Base-by-base conservation (phyloP, 2,113 vertebrate genomes). In the Oreamnos americanus region DNA sequence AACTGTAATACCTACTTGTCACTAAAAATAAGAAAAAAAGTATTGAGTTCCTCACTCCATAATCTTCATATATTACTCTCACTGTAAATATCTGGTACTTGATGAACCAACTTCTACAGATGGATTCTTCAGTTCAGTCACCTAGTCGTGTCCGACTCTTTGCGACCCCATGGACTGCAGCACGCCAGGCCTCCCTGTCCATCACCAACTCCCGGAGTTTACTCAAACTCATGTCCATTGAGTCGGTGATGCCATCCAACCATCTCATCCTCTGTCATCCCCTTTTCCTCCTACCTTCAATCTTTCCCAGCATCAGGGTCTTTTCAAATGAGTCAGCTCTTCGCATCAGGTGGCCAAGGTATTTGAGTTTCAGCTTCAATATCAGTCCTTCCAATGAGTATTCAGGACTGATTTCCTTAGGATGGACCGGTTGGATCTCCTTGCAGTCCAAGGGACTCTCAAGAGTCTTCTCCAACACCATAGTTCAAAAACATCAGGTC, bases 11-110 rank as follows among this genome's bases (percentile, higher is more conserved):
- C 15, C 67, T 90, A 5, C n/a, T 60, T 74, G 21, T 86, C 60
- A 74, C 17, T 67, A 62, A 81, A 93, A 81, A 28, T 7, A 79
- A 57, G 21, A 21, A 53, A 2, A 86, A 43, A 82, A 94, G 33
- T 39, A 93, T 19, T 85, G 33, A 95, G 30, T 81, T 1, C 17
- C 45, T 79, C 30, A 82, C 55, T 95, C 7, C 64, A 67, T 36
- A 17, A 19, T 67, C 45, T 14, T 79, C 76, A 30, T 33, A n/a
- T 47, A 26, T 93, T n/a, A 78, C 33, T 90, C 58, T 74, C 15
- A 88, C n/a, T 89, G 21, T 92, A 92, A 89, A 49, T 64, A 55
- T n/a, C 19, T 67, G 47, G 47, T 76, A 47, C 64, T 84, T 76
- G 58, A 87, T 49, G n/a, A 90, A 36, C n/a, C 84, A 81, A 2